These are phyloP conservation scores for Scalopus aquaticus DNA, from an alignment of 2,113 vertebrate genomes.

Conservation along the genomic window DNA sequence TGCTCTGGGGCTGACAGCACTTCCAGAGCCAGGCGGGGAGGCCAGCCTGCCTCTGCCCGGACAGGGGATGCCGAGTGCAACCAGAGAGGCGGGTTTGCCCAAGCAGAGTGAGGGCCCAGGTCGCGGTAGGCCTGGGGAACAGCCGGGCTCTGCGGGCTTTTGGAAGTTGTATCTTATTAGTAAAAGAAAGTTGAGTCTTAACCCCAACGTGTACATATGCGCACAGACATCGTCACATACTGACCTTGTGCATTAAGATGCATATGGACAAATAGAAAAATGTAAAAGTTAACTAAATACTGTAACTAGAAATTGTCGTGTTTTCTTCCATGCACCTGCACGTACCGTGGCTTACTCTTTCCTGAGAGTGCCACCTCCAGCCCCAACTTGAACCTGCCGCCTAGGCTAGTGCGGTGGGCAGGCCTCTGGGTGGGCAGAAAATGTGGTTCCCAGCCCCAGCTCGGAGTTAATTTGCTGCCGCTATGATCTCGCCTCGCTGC, in stretches of 20 bases:
- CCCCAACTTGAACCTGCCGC: background rate
- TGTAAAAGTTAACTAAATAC: background rate
- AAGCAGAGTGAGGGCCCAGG: background rate
- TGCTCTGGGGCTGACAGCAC: background rate
- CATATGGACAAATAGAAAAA: background rate
- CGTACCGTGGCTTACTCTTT: accelerated
- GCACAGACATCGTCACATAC: too few relatives aligned
- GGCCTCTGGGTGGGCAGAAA: background rate
- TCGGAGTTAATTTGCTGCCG: background rate
- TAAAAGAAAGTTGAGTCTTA: background rate
- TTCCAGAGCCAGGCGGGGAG: background rate
- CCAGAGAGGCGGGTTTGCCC: background rate
- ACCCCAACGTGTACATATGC: background rate
- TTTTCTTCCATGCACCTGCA: background rate
- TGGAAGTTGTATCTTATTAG: background rate
- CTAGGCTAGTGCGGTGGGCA: background rate
- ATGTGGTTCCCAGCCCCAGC: background rate
- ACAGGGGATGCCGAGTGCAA: background rate
- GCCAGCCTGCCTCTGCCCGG: background rate
- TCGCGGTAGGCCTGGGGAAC: background rate
- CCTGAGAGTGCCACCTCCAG: accelerated
- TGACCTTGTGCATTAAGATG: background rate
- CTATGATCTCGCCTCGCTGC: background rate
- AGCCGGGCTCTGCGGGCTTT: too few relatives aligned
- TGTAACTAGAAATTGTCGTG: background rate